phyloP scores from a whole-genome alignment of 2,113 vertebrate genomes.

The Actenoides lindsayi region DNA sequence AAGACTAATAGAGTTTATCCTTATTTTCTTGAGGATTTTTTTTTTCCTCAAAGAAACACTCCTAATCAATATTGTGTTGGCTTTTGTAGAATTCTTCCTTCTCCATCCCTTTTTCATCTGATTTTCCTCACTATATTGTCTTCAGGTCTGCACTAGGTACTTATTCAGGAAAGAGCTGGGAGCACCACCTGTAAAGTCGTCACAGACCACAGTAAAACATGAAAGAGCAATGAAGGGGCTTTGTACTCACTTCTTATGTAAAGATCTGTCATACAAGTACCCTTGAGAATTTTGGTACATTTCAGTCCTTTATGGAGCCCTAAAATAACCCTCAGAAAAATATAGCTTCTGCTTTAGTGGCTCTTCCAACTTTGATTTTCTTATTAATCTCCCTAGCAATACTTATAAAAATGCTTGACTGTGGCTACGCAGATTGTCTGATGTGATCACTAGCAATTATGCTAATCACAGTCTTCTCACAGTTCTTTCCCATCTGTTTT shows the following conservation, averaged over 20 bases:
- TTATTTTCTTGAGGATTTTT: neutral
- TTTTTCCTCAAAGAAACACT: neutral
- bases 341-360: constrained; percentile 30
- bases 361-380: constrained; percentile 32
- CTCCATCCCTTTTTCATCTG: neutral
- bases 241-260: neutral
- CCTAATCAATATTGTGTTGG: neutral
- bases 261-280: neutral
- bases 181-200: neutral
- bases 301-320: neutral
- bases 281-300: neutral
- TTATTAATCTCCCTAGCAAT: constrained; percentile 65
- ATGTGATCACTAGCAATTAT: constrained; percentile 72
- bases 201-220: neutral
- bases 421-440: constrained; percentile 68
- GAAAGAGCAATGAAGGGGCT: neutral
- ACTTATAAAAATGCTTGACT: constrained; percentile 62
- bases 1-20: neutral
- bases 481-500: constrained; percentile 68
- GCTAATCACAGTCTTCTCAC: constrained; percentile 67
- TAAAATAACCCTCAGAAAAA: constrained; percentile 17
- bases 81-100: neutral
- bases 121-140: neutral
- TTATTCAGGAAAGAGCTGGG: neutral
- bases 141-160: neutral